These are phyloP conservation scores for Pyralis farinalis DNA, from an alignment of 2,888 invertebrate species.

Conservation along the genomic window DNA sequence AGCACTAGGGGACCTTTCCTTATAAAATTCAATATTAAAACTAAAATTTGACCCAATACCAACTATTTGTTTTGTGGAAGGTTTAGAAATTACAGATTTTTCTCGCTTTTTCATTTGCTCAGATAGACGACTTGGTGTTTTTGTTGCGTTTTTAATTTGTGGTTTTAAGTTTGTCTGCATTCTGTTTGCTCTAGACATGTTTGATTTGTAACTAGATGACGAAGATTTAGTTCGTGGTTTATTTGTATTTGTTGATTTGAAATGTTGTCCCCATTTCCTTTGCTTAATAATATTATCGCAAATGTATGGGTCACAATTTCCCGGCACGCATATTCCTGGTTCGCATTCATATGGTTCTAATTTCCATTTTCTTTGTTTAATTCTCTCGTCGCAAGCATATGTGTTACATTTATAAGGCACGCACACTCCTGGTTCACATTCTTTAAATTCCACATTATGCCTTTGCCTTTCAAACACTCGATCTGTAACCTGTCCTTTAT, in stretches of 20 bases:
- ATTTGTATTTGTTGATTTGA: conserved; percentile 11
- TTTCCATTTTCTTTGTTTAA: conserved; percentile 25
- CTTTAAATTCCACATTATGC: conserved; percentile 25
- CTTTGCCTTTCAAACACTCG: background rate
- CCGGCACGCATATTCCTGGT: conserved; percentile 30
- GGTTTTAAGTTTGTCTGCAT: background rate
- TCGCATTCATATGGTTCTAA: conserved; percentile 35
- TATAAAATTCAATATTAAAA: conserved; percentile 35
- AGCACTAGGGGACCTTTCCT: conserved; percentile 18
- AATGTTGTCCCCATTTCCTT: conserved; percentile 16
- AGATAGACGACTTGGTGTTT: background rate
- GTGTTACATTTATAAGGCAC: conserved; percentile 38
- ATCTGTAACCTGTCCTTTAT: background rate
- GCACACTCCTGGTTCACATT: conserved; percentile 41
- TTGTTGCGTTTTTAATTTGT: no score
- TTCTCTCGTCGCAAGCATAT: conserved; percentile 30
- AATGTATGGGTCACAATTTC: conserved; percentile 28
- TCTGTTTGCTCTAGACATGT: background rate
- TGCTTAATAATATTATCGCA: conserved; percentile 30
- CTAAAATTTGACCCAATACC: conserved; percentile 29
- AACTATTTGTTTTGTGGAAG: conserved; percentile 15
- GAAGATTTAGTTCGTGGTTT: background rate
- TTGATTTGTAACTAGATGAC: background rate
- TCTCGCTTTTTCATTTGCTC: background rate
- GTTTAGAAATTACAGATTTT: background rate